Percentiles rank a stretch among this genome's conserved stretches.
Conservation (phyloP, 2,888 invertebrate species). For the Philereme transversata region DNA sequence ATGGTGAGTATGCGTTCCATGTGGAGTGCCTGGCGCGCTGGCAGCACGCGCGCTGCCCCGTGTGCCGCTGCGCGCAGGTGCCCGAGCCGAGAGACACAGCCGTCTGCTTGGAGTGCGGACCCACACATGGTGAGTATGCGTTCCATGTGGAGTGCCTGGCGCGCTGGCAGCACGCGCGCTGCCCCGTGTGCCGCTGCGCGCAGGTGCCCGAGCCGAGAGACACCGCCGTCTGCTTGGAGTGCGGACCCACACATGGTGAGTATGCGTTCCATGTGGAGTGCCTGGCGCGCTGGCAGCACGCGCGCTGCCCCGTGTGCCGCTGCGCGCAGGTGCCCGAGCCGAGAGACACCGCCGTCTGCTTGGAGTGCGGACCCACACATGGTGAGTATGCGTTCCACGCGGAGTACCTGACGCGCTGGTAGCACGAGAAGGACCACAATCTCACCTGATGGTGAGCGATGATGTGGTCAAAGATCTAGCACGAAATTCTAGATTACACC, state of each 20-base stretch:
- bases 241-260: conserved; percentile 6
- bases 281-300: conserved; percentile 97
- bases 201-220: conserved; percentile 92
- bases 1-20: conserved; percentile 89
- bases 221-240: conserved; percentile 85
- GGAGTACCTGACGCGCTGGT: conserved; percentile 97
- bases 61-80: conserved; percentile 95
- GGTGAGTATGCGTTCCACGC: conserved; percentile 91
- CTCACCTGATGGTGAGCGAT: too few relatives aligned
- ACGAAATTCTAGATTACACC: too few relatives aligned
- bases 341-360: conserved; percentile 87
- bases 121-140: conserved; percentile 63
- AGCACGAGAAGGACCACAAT: conserved; percentile 83
- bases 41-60: conserved; percentile 98
- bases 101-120: conserved; percentile 74
- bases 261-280: conserved; percentile 96
- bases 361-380: conserved; percentile 11
- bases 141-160: conserved; percentile 98
- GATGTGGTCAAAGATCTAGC: too few relatives aligned
- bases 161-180: conserved; percentile 98
- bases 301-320: conserved; percentile 98
- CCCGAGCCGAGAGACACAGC: conserved; percentile 90
- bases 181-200: conserved; percentile 97
- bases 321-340: conserved; percentile 93
- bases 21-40: conserved; percentile 97